phyloP scores from a whole-genome alignment of 2,888 invertebrate species.

The Alentia gelatinosa region DNA sequence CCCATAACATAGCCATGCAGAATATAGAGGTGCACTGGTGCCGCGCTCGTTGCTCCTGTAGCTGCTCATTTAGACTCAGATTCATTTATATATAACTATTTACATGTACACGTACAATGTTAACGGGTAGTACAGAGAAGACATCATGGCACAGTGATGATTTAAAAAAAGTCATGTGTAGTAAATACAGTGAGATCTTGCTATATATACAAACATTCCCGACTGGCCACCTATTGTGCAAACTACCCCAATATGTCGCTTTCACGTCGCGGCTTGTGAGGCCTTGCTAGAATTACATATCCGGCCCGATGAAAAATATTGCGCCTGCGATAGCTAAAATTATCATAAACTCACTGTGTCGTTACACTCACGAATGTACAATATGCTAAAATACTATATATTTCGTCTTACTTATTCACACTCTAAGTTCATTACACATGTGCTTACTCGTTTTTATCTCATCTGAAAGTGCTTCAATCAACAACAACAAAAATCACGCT shows the following conservation, averaged over 20 bases:
- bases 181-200: slow-evolving; percentile 28
- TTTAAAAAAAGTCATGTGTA: neutral
- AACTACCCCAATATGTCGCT: neutral
- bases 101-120: too few species aligned
- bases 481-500: neutral
- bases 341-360: neutral
- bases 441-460: neutral
- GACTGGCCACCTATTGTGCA: too few species aligned
- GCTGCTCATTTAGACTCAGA: too few species aligned
- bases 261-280: neutral
- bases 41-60: too few species aligned
- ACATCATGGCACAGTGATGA: slow-evolving; percentile 20
- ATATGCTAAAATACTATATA: neutral
- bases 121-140: neutral
- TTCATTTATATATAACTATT: too few species aligned
- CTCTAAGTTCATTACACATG: neutral
- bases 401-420: neutral
- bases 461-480: neutral
- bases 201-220: neutral
- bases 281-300: neutral
- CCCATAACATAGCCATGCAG: neutral
- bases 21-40: neutral
- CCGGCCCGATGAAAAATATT: neutral
- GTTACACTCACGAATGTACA: neutral
- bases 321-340: neutral